These are phyloP conservation scores for Decapterus maruadsi DNA, from an alignment of 2,797 vertebrate species.

Conservation along the genomic window DNA sequence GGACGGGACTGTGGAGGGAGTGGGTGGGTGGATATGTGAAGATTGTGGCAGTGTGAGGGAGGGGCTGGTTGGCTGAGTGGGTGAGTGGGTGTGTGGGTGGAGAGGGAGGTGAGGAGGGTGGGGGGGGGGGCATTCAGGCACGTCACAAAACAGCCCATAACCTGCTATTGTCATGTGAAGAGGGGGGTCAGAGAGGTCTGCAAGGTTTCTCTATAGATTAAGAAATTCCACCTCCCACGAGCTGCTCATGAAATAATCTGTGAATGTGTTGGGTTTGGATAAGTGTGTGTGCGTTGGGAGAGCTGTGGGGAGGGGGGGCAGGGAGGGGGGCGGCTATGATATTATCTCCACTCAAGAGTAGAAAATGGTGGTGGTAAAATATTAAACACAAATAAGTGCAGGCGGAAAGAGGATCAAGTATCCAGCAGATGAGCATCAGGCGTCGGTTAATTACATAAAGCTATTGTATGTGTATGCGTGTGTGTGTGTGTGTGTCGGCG, in stretches of 20 bases:
- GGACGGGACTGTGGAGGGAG: neutral
- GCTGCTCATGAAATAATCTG: constrained; percentile 6
- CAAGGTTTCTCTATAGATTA: neutral
- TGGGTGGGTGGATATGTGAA: constrained; percentile 16
- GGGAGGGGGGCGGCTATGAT: neutral
- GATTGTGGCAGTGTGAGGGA: no score
- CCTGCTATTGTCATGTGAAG: constrained; percentile 34
- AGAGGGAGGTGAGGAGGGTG: no score
- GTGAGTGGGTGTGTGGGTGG: no score
- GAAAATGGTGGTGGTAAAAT: constrained; percentile 9
- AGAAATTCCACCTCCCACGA: neutral
- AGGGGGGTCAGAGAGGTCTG: constrained; percentile 28
- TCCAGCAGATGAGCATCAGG: neutral
- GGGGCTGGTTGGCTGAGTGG: no score
- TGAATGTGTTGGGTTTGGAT: neutral
- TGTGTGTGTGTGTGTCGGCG: neutral
- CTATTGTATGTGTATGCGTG: no score
- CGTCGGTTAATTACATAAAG: neutral
- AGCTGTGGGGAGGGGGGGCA: no score
- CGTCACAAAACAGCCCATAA: constrained; percentile 26
- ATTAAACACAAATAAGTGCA: no score
- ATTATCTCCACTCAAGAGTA: constrained; percentile 11
- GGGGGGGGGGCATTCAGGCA: constrained; percentile 1
- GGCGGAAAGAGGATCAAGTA: neutral
- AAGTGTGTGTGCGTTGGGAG: neutral